phyloP scores from a whole-genome alignment of 2,888 invertebrate genomes.

The Sarcophaga rosellei region DNA sequence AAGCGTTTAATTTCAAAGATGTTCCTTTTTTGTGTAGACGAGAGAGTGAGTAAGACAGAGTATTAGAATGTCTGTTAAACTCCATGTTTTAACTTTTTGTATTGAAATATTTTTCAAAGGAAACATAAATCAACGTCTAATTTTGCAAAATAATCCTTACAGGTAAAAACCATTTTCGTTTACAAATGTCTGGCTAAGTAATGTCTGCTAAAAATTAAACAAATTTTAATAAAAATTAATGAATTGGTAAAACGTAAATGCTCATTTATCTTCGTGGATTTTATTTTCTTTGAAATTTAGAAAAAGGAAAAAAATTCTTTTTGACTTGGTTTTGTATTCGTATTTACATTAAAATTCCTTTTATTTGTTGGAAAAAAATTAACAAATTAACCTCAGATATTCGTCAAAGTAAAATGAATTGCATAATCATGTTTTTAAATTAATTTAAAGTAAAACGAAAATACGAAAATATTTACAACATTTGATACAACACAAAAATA shows the following conservation, averaged over 20 bases:
- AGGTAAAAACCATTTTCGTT: neutral
- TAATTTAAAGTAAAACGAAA: conserved; percentile 10
- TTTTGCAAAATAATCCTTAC: neutral
- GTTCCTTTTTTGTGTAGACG: no score
- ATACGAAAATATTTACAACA: neutral
- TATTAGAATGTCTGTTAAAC: no score
- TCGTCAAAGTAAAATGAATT: conserved; percentile 33
- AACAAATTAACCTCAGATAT: conserved; percentile 20
- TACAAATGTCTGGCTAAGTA: neutral
- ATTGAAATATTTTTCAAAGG: neutral
- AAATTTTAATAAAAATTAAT: conserved; percentile 36
- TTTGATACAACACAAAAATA: neutral
- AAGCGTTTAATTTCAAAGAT: no score
- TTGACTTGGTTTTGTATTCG: neutral
- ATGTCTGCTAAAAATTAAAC: neutral
- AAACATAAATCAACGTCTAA: neutral
- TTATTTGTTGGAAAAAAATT: neutral
- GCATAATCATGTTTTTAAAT: conserved; percentile 62
- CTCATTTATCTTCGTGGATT: conserved; percentile 22
- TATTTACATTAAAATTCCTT: neutral
- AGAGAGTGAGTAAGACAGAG: no score
- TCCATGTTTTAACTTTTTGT: neutral
- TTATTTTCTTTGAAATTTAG: neutral
- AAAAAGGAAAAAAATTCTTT: neutral
- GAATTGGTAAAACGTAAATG: conserved; percentile 7